A percentile compares a stretch with the other conserved stretches of the same genome.
Evolutionary conservation across 2,888 invertebrate species (phyloP).

Genomic region (Tuta absoluta): DNA sequence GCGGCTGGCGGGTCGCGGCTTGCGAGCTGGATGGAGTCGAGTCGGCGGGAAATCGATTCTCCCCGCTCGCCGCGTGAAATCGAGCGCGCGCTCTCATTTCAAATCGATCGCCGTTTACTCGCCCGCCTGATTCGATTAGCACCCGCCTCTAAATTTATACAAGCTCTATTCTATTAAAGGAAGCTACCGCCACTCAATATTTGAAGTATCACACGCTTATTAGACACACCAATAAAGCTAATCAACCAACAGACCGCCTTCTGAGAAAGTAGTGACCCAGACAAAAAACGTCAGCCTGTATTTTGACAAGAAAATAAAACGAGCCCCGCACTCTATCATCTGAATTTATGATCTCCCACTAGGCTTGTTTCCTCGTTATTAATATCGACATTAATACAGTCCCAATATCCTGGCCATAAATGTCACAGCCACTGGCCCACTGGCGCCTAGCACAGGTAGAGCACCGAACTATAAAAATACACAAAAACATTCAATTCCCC

Average conservation of each 20-base stretch:
- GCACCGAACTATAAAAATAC: conserved; percentile 62
- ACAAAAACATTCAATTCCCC: conserved; percentile 67
- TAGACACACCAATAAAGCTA: conserved; percentile 46
- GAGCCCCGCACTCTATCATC: conserved; percentile 57
- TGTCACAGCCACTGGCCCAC: conserved; percentile 77
- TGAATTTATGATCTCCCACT: conserved; percentile 68
- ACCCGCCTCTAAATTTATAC: conserved; percentile 44
- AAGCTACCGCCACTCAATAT: conserved; percentile 34
- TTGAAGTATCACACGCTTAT: conserved; percentile 45
- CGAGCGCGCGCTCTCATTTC: conserved; percentile 62
- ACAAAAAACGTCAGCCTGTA: conserved; percentile 55
- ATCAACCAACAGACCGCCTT: conserved; percentile 36
- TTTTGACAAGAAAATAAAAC: conserved; percentile 66
- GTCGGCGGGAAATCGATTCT: conserved; percentile 61
- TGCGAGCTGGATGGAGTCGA: too few relatives aligned
- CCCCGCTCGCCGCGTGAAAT: conserved; percentile 74
- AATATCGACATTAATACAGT: conserved; percentile 77
- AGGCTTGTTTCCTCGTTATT: conserved; percentile 70
- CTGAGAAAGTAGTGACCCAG: conserved; percentile 29
- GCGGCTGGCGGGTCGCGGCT: too few relatives aligned
- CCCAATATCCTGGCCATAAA: conserved; percentile 79
- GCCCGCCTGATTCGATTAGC: conserved; percentile 64
- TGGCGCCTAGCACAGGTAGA: conserved; percentile 80
- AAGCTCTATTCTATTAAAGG: conserved; percentile 49
- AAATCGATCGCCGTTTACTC: conserved; percentile 63